These are phyloP conservation scores for Athalia rosae DNA, from an alignment of 2,888 invertebrate species.

Conservation along the genomic window DNA sequence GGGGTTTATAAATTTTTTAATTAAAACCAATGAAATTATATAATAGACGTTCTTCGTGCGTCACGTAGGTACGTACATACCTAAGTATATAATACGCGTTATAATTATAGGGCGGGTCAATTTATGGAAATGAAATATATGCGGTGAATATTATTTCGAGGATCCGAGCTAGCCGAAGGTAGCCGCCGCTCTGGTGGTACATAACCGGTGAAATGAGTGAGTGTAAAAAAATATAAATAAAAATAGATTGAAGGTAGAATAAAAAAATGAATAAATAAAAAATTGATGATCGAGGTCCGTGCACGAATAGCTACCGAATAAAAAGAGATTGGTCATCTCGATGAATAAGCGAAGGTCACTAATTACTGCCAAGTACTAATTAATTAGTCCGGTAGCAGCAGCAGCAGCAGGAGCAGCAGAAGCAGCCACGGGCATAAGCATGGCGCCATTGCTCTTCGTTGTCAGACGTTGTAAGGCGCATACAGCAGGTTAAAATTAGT, in stretches of 20 bases:
- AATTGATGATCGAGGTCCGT: conserved; percentile 20
- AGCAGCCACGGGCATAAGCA: conserved; percentile 10
- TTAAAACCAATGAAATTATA: conserved; percentile 9
- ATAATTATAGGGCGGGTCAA: not conserved
- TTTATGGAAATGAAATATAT: no score
- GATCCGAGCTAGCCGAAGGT: no score
- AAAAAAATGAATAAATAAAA: not conserved
- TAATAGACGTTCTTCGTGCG: not conserved
- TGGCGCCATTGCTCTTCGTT: conserved; percentile 39
- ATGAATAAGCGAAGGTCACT: conserved; percentile 60
- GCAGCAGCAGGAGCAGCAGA: no score
- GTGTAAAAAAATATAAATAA: no score
- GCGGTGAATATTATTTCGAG: no score
- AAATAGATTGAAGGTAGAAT: no score
- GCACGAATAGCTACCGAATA: conserved; percentile 23
- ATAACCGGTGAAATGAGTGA: no score
- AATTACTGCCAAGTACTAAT: conserved; percentile 59
- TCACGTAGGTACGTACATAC: conserved; percentile 14
- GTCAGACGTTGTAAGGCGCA: conserved; percentile 39
- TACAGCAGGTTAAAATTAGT: conserved; percentile 38
- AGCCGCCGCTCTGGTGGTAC: no score
- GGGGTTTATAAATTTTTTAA: conserved; percentile 18
- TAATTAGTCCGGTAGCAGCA: conserved; percentile 61
- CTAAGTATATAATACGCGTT: not conserved
- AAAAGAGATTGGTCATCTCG: conserved; percentile 45